A percentile compares a stretch with the other conserved stretches of the same genome.
These are phyloP conservation scores for Hartigia nigra DNA, from an alignment of 2,888 invertebrate genomes.

Conservation along the genomic window DNA sequence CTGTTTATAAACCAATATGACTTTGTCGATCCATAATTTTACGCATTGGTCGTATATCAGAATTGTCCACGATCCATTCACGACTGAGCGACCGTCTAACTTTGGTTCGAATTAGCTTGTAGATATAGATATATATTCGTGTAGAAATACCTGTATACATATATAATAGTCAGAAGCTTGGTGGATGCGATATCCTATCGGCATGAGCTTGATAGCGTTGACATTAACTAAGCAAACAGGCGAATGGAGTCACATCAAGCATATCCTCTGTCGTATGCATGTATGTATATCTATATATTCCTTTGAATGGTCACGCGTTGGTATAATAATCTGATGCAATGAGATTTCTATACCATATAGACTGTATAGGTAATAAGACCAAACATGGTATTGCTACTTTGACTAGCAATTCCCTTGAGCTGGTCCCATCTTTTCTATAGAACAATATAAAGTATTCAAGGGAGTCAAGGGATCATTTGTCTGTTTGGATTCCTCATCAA, in stretches of 20 bases:
- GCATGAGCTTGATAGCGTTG: constrained; percentile 44
- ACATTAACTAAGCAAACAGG: constrained; percentile 46
- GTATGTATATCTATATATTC: background rate
- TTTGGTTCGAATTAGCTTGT: constrained; percentile 35
- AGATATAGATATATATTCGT: constrained; percentile 14
- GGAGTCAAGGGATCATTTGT: constrained; percentile 19
- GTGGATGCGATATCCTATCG: constrained; percentile 40
- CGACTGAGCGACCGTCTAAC: background rate
- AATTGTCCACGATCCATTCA: no score
- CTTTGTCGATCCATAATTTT: no score
- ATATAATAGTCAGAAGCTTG: constrained; percentile 1
- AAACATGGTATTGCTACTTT: background rate
- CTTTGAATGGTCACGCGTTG: background rate
- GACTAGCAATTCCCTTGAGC: no score
- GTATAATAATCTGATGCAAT: background rate
- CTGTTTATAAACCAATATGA: background rate
- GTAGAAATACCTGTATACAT: background rate
- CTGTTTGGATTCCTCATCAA: constrained; percentile 17
- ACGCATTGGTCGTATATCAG: no score
- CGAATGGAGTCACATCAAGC: constrained; percentile 42
- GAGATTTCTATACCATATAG: background rate
- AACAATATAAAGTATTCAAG: background rate
- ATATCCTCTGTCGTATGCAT: constrained; percentile 10
- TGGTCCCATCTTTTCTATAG: background rate
- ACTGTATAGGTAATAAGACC: background rate